Evolutionary conservation across 2,888 invertebrate genomes (phyloP), one percentile per base, ranked within the genome.

Genomic region (Drosophila trichaetosa): DNA sequence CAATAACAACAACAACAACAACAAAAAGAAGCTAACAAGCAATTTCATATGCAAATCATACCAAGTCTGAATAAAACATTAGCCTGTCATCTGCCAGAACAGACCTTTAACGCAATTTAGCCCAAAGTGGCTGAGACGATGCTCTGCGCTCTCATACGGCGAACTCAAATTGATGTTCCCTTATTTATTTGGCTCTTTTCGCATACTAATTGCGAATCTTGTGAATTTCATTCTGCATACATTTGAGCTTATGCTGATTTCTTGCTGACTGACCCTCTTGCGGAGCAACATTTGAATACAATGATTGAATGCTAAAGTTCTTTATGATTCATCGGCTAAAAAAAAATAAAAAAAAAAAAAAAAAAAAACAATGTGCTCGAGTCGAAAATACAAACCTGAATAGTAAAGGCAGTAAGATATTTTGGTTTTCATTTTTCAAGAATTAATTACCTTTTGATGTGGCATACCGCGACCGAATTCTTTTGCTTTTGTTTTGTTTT

Each of bases 41-140:
- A 89, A 87, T 87, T 87, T 89, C 65, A 63, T 81, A 87, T 87
- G 87, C 81, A 87, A 87, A 87, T 87, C 82, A 73, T 76, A 58
- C 38, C 11, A 57, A 42, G 36, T 40, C 69, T 87, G 85, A 87
- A 84, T 84, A 87, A 87, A 82, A 84, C 80, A 84, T 84, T 69
- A 84, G 82, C 46, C 61, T 56, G 69, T 65, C 73, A 73, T 73
- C 66, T 27, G 61, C 33, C 69, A 54, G 68, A 79, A 63, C 64
- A 46, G 53, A 79, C 72, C 63, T 66, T 77, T 53, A 69, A 78
- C 49, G 73, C 65, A 62, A 68, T 74, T 77, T 78, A 76, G 34
- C 46, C 53, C 46, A 66, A 64, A 58, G n/a, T 29, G 29, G 60
- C 61, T 52, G 62, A 54, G 46, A 61, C 51, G 69, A 69, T 73